Conservation (phyloP, 1,140 invertebrate genomes). For the Rhynchophorus ferrugineus region DNA sequence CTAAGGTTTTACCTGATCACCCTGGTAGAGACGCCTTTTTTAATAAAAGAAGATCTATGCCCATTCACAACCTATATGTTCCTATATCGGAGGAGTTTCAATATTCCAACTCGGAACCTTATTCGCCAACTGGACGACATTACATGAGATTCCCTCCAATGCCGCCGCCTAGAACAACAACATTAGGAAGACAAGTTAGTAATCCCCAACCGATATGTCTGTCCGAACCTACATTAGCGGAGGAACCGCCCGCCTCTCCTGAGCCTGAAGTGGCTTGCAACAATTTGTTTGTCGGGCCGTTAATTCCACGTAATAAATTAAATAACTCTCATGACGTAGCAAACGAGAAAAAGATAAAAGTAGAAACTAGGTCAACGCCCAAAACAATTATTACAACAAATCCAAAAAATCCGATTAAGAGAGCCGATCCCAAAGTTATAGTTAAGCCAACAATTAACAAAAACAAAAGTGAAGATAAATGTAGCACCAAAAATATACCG, state of each 20-base stretch:
- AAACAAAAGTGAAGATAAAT: constrained; percentile 23
- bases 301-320: constrained; percentile 39
- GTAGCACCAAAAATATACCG: constrained; percentile 26
- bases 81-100: constrained; percentile 34
- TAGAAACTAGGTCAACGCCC: constrained; percentile 19
- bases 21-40: constrained; percentile 41
- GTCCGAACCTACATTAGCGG: constrained; percentile 42
- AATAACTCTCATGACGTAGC: constrained; percentile 12
- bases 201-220: constrained; percentile 28
- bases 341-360: constrained; percentile 11
- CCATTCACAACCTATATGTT: constrained; percentile 43
- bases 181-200: constrained; percentile 46
- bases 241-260: constrained; percentile 35
- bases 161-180: constrained; percentile 54
- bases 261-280: constrained; percentile 45
- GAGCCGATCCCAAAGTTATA: constrained; percentile 35
- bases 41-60: constrained; percentile 49
- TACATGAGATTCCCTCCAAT: constrained; percentile 49
- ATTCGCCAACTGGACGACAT: constrained; percentile 34
- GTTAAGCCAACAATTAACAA: constrained; percentile 34
- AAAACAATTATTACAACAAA: constrained; percentile 32
- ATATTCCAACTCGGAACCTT: constrained; percentile 39
- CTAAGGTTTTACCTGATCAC: constrained; percentile 72
- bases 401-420: constrained; percentile 31
- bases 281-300: constrained; percentile 46